These are phyloP conservation scores for Toxotes chatareus DNA, from an alignment of 2,113 vertebrate genomes.

Conservation along the genomic window DNA sequence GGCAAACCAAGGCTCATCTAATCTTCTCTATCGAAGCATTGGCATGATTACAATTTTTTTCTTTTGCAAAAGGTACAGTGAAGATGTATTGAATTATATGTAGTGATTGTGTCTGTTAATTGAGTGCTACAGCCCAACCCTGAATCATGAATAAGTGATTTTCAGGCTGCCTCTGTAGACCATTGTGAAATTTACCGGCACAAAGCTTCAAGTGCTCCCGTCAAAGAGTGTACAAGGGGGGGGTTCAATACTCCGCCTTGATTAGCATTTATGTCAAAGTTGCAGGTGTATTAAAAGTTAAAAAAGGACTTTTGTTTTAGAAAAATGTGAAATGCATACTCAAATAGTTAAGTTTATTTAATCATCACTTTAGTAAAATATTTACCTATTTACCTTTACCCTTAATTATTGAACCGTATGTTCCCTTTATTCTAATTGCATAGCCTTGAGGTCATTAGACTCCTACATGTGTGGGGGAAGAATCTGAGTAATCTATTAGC, in stretches of 20 bases:
- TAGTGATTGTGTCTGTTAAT: not conserved
- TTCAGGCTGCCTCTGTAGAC: not conserved
- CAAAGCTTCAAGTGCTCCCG: slow-evolving; percentile 9
- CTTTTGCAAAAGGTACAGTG: not conserved
- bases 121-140: not conserved
- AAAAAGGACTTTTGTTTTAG: slow-evolving; percentile 1
- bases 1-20: not conserved
- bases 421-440: slow-evolving; percentile 45
- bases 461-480: slow-evolving; percentile 12
- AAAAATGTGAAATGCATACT: slow-evolving; percentile 13
- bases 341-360: slow-evolving; percentile 11
- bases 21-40: not conserved
- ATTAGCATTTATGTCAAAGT: slow-evolving; percentile 25
- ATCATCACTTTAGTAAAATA: slow-evolving; percentile 34
- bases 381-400: not conserved
- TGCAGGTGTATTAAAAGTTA: slow-evolving; percentile 9
- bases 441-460: slow-evolving; percentile 48
- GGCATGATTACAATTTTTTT: not conserved
- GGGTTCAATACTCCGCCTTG: slow-evolving; percentile 13
- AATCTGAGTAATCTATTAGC: slow-evolving; percentile 39
- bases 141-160: not conserved
- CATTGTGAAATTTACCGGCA: not conserved
- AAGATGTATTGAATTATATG: not conserved
- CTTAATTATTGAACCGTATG: not conserved
- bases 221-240: not conserved